These are phyloP conservation scores for Aphidius ervi DNA, from an alignment of 1,140 invertebrate species.

Conservation along the genomic window DNA sequence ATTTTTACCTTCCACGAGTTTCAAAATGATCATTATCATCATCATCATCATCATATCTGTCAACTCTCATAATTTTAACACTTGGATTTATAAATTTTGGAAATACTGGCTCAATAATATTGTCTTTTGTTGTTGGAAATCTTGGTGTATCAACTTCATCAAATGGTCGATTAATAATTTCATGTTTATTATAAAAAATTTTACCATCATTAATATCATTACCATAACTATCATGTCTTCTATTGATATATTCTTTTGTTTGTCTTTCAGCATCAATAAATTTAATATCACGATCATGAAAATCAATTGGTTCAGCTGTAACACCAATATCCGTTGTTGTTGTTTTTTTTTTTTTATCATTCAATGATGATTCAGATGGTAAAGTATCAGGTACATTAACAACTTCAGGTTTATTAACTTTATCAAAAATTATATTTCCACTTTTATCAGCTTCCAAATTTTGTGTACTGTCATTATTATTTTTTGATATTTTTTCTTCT, in stretches of 20 bases:
- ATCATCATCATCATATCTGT: slow-evolving; percentile 32
- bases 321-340: slow-evolving; percentile 15
- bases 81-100: slow-evolving; percentile 45
- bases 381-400: not conserved
- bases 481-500: slow-evolving; percentile 27
- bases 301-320: slow-evolving; percentile 6
- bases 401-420: slow-evolving; percentile 7
- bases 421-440: slow-evolving; percentile 29
- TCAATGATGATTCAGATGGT: slow-evolving; percentile 7
- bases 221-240: slow-evolving; percentile 12
- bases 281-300: slow-evolving; percentile 27
- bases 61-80: slow-evolving; percentile 50
- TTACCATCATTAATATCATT: slow-evolving; percentile 26
- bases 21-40: slow-evolving; percentile 38
- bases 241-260: slow-evolving; percentile 36
- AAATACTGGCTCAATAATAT: slow-evolving; percentile 33
- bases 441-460: slow-evolving; percentile 17
- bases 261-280: slow-evolving; percentile 33
- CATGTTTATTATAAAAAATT: slow-evolving; percentile 30
- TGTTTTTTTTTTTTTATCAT: slow-evolving; percentile 14
- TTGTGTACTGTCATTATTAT: slow-evolving; percentile 13
- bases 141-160: slow-evolving; percentile 48
- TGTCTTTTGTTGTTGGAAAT: slow-evolving; percentile 36
- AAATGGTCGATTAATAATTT: slow-evolving; percentile 43
- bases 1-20: slow-evolving; percentile 37